These are phyloP conservation scores for Phalacrocorax carbo DNA, from an alignment of 2,113 vertebrate species.

Conservation along the genomic window DNA sequence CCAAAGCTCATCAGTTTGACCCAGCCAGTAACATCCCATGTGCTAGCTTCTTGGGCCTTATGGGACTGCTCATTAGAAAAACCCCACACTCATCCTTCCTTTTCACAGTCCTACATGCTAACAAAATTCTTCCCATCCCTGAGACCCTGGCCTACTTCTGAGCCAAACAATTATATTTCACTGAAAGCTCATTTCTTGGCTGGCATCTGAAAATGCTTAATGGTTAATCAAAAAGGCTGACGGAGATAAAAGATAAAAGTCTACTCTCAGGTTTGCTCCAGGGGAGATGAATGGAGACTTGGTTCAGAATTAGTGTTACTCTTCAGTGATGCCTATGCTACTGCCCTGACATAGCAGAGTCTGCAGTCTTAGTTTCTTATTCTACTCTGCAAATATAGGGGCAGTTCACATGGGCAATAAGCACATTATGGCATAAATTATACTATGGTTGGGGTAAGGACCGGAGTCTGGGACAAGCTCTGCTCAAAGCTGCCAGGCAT, in stretches of 20 bases:
- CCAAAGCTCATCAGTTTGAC: not conserved
- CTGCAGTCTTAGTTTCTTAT: not conserved
- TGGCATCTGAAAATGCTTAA: not conserved
- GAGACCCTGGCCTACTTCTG: not conserved
- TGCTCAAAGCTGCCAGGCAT: not conserved
- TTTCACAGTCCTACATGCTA: not conserved
- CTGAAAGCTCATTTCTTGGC: not conserved
- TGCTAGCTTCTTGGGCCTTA: not conserved
- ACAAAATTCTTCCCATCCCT: not conserved
- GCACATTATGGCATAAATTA: not conserved
- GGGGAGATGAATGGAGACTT: not conserved
- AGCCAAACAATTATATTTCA: not conserved
- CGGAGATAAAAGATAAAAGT: not conserved
- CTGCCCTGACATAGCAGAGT: not conserved
- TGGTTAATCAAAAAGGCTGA: not conserved
- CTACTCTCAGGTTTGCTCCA: not conserved
- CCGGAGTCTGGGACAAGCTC: not conserved
- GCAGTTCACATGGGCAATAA: rapidly evolving
- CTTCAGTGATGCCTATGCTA: not conserved
- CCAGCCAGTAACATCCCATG: not conserved
- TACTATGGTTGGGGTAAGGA: not conserved
- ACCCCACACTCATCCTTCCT: not conserved
- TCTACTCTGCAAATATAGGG: not conserved
- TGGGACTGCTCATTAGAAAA: not conserved
- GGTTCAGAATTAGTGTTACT: not conserved